phyloP scores from a whole-genome alignment of 1,140 invertebrate species.

The Diachasma alloeum region DNA sequence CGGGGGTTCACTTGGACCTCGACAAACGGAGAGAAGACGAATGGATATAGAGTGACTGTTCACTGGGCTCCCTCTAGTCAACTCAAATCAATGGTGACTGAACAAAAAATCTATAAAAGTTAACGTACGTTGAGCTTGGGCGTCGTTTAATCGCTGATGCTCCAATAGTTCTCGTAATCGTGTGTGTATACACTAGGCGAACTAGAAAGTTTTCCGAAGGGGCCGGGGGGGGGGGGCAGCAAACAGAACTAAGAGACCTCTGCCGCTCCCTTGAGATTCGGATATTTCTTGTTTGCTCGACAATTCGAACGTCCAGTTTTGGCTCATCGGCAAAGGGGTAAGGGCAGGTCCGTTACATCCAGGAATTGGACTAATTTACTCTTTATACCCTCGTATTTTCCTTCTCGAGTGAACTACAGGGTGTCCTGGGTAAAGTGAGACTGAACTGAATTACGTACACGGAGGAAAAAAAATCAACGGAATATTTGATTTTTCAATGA shows the following conservation, averaged over 20 bases:
- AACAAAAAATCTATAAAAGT: constrained; percentile 7
- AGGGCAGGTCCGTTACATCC: not conserved
- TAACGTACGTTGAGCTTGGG: not conserved
- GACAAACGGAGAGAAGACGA: not conserved
- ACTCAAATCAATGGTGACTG: not conserved
- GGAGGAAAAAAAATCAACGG: too few relatives aligned
- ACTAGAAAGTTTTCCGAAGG: not conserved
- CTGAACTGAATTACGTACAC: too few relatives aligned
- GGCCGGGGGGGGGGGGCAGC: not conserved
- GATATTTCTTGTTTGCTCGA: constrained; percentile 14
- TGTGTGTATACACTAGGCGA: constrained; percentile 8
- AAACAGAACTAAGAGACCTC: not conserved
- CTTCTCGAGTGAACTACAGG: not conserved
- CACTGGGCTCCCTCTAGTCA: not conserved
- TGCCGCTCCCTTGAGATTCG: not conserved
- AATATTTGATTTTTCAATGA: too few relatives aligned
- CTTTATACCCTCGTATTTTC: not conserved
- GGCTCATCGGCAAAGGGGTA: not conserved
- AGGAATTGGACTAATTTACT: not conserved
- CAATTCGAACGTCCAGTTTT: not conserved
- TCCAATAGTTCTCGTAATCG: not conserved
- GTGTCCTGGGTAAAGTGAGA: too few relatives aligned
- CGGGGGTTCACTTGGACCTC: not conserved
- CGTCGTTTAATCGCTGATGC: constrained; percentile 13
- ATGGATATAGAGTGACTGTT: not conserved